Percentiles rank a stretch among this genome's conserved stretches.
These are phyloP conservation scores for Hydroisotoma schaefferi DNA, from an alignment of 2,888 invertebrate genomes.

Conservation along the genomic window DNA sequence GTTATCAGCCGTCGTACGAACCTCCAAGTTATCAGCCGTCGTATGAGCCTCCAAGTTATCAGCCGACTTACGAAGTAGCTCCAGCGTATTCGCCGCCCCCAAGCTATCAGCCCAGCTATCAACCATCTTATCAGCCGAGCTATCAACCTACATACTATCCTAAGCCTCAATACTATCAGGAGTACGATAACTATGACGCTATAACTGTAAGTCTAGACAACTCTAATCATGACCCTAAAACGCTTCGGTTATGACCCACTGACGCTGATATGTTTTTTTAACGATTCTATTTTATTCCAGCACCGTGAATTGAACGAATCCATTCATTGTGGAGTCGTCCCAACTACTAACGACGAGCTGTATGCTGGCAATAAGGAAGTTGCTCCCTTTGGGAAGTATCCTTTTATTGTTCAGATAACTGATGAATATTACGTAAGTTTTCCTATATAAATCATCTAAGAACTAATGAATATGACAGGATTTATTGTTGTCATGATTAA, in stretches of 20 bases:
- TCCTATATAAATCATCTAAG: no score
- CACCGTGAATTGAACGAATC: conserved; percentile 39
- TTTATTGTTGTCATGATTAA: no score
- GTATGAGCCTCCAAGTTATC: conserved; percentile 20
- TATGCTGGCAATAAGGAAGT: conserved; percentile 33
- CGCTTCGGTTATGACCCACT: no score
- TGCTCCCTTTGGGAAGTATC: conserved; percentile 34
- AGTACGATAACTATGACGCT: conserved; percentile 43
- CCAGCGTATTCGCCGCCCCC: conserved; percentile 10
- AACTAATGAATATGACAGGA: no score
- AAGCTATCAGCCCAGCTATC: conserved; percentile 11
- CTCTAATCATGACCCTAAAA: background rate
- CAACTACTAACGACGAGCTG: conserved; percentile 38
- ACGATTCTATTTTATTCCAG: conserved; percentile 21
- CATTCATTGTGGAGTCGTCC: conserved; percentile 37
- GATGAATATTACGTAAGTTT: conserved; percentile 43
- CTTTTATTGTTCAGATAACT: conserved; percentile 40
- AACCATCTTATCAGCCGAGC: conserved; percentile 16
- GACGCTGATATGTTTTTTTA: background rate
- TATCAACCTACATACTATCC: conserved; percentile 20
- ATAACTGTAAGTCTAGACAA: conserved; percentile 30
- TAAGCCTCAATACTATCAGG: conserved; percentile 36
- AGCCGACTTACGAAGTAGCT: conserved; percentile 17
- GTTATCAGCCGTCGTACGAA: conserved; percentile 12
- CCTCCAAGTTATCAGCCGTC: conserved; percentile 20